Evolutionary conservation across 2,113 vertebrate species (phyloP), one percentile per base, ranked within the genome.

Genomic region (Typhlomys cinereus): DNA sequence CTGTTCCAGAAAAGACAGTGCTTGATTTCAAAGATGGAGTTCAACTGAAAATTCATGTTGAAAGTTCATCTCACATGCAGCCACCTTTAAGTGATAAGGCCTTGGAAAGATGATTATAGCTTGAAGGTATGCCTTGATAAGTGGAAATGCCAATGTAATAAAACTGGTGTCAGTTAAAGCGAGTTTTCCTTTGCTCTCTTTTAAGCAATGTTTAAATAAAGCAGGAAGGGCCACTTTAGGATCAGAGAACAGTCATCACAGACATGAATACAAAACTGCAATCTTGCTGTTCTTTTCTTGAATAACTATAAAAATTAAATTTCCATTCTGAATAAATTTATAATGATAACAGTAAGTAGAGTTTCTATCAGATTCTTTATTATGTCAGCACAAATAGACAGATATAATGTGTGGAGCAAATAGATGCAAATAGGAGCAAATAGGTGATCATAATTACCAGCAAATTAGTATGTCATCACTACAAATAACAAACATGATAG

Each of bases 171-270:
- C 21, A 20, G 7, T 46, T 86, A 23, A 71, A n/a, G 20, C 5
- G 3, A 4, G 11, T 1, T 1, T 15, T 7, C 41, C 10, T n/a
- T n/a, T 23, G 41, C 18, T 14, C 29, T 15, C 29, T 6, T 39
- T 71, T 23, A 29, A 25, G 25, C 4, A 4, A 57, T 9, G 6
- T 34, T 21, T 39, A 6, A 7, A 29, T 13, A 39, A 50, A 62
- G 15, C 1, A 50, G 7, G 20, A 12, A 4, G 23, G 12, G 17
- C n/a, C n/a, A 39, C 25, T 15, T 69, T 84, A 34, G 3, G 69
- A 29, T 4, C 34, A 66, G 59, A 69, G 64, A 29, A 4, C 39
- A 48, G 34, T 18, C 10, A 4, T 57, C 50, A 85, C 7, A 4
- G n/a, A 54, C 27, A 57, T 17, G 13, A 52, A 25, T n/a, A 12